These are phyloP conservation scores for Zaprionus bogoriensis DNA, from an alignment of 2,888 invertebrate species.

Conservation along the genomic window DNA sequence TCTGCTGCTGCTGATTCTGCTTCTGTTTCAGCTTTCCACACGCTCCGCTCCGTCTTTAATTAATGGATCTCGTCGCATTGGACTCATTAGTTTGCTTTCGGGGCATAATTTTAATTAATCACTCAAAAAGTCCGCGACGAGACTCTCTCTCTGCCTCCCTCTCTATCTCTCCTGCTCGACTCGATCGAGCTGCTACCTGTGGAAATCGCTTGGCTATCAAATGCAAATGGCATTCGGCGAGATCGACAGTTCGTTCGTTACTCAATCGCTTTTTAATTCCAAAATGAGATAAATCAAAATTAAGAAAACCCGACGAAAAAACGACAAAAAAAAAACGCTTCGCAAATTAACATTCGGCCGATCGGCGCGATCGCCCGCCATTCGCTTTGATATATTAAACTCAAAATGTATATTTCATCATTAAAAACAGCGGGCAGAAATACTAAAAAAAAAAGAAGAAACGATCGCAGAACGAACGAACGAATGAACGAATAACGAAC, in stretches of 20 bases:
- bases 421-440: constrained; percentile 64
- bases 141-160: background rate
- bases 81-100: constrained; percentile 79
- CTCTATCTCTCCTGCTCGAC: constrained; percentile 61
- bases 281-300: constrained; percentile 79
- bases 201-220: constrained; percentile 30
- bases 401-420: constrained; percentile 80
- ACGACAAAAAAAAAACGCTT: constrained; percentile 12
- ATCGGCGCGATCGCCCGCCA: constrained; percentile 44
- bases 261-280: constrained; percentile 76
- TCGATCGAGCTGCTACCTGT: constrained; percentile 60
- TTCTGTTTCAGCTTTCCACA: constrained; percentile 41
- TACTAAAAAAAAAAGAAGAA: constrained; percentile 22
- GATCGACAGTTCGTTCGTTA: constrained; percentile 65
- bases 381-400: constrained; percentile 78
- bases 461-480: constrained; percentile 43
- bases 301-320: constrained; percentile 47
- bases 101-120: constrained; percentile 76
- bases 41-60: constrained; percentile 58
- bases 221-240: constrained; percentile 28
- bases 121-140: constrained; percentile 67
- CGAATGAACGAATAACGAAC: constrained; percentile 28
- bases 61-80: constrained; percentile 74
- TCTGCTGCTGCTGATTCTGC: constrained; percentile 3
- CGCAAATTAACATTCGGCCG: constrained; percentile 73